Conservation (phyloP, 1,140 invertebrate genomes). For the Dreissena rostriformis region DNA sequence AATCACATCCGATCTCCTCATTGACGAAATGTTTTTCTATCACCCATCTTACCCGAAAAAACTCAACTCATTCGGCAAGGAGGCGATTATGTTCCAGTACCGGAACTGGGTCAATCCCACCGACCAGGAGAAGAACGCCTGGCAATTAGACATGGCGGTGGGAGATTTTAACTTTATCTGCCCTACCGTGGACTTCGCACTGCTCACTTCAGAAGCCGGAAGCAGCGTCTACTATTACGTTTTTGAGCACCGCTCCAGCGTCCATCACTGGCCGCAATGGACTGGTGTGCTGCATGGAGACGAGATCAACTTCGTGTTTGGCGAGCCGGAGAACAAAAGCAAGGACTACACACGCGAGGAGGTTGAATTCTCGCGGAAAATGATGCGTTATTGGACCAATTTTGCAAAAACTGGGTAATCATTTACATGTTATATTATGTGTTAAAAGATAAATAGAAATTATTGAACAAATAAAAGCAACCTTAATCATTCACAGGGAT, state of each 20-base stretch:
- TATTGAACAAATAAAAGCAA: too few species aligned
- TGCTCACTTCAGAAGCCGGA: conserved; percentile 91
- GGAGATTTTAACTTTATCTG: conserved; percentile 98
- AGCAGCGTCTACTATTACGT: conserved; percentile 94
- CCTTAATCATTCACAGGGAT: too few species aligned
- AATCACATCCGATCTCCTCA: conserved; percentile 58
- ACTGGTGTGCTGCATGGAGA: conserved; percentile 98
- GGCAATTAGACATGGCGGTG: conserved; percentile 96
- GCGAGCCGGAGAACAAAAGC: conserved; percentile 90
- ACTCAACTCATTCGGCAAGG: conserved; percentile 90
- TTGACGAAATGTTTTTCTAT: conserved; percentile 79
- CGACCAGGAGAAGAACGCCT: conserved; percentile 91
- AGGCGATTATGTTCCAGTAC: conserved; percentile 95
- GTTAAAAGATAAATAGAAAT: too few species aligned
- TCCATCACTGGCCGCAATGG: conserved; percentile 96
- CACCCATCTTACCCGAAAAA: conserved; percentile 75
- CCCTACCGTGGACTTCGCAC: conserved; percentile 95
- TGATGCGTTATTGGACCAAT: conserved; percentile 96
- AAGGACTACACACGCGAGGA: conserved; percentile 94
- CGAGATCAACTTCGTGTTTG: conserved; percentile 96
- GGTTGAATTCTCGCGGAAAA: conserved; percentile 92
- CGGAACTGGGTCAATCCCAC: conserved; percentile 95
- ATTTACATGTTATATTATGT: too few species aligned
- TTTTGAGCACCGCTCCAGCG: conserved; percentile 91
- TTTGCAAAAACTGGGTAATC: conserved; percentile 97